Evolutionary conservation across 2,797 vertebrate genomes (phyloP).

Genomic region (Gastrophryne carolinensis): DNA sequence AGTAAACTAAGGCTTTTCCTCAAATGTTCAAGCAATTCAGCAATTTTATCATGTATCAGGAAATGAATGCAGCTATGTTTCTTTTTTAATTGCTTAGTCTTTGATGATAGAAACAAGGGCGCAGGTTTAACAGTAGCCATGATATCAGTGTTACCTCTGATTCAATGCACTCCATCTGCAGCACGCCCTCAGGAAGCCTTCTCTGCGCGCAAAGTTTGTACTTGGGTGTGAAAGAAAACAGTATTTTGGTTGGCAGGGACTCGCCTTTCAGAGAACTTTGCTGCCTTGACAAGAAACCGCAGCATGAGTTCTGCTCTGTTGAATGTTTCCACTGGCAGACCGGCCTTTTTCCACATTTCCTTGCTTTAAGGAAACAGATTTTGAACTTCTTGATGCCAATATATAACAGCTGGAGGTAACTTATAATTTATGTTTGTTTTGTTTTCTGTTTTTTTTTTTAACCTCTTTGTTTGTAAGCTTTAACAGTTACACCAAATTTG

Average conservation of each 20-base stretch:
- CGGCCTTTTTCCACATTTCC: slow-evolving; percentile 93
- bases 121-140: slow-evolving; percentile 89
- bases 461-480: slow-evolving; percentile 54
- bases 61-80: slow-evolving; percentile 59
- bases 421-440: slow-evolving; percentile 69
- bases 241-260: slow-evolving; percentile 93
- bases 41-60: too few species aligned
- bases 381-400: slow-evolving; percentile 80
- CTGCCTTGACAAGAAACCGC: slow-evolving; percentile 94
- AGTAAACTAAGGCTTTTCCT: too few species aligned
- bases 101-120: slow-evolving; percentile 77
- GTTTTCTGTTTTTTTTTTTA: slow-evolving; percentile 62
- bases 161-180: slow-evolving; percentile 88
- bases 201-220: slow-evolving; percentile 77
- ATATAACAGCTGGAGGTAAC: slow-evolving; percentile 75
- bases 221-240: slow-evolving; percentile 86
- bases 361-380: slow-evolving; percentile 97
- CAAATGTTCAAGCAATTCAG: too few species aligned
- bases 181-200: slow-evolving; percentile 91
- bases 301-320: slow-evolving; percentile 76
- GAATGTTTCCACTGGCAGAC: slow-evolving; percentile 85
- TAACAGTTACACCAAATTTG: slow-evolving; percentile 48
- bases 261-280: slow-evolving; percentile 85
- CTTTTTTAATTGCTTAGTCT: slow-evolving; percentile 76
- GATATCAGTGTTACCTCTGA: slow-evolving; percentile 88